These are phyloP conservation scores for Mustelus asterias DNA, from an alignment of 2,113 vertebrate genomes.

Conservation along the genomic window DNA sequence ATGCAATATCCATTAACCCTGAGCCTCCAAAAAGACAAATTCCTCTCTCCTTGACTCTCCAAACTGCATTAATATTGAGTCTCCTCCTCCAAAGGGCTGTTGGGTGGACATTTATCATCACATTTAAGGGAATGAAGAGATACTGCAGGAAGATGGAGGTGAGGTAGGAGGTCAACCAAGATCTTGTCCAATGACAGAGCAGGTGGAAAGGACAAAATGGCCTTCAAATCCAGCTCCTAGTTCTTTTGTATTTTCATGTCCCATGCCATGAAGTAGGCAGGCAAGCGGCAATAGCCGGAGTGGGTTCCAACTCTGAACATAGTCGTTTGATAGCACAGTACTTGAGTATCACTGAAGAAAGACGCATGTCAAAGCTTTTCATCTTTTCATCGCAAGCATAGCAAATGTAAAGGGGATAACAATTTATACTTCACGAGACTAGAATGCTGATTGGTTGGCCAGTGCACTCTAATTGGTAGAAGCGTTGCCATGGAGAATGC, in stretches of 20 bases:
- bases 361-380: too few relatives aligned
- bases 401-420: too few relatives aligned
- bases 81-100: neutral
- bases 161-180: neutral
- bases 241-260: neutral
- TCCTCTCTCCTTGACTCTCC: neutral
- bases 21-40: neutral
- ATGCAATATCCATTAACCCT: neutral
- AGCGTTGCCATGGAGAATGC: too few relatives aligned
- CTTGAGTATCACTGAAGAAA: too few relatives aligned
- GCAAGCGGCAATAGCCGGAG: neutral
- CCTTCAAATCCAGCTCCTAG: neutral
- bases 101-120: neutral
- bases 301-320: neutral
- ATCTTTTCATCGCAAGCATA: too few relatives aligned
- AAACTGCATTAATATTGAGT: neutral
- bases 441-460: too few relatives aligned
- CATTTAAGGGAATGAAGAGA: too few relatives aligned
- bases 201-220: neutral
- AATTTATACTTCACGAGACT: too few relatives aligned
- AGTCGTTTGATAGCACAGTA: too few relatives aligned
- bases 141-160: neutral
- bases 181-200: neutral
- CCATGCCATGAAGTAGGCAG: neutral
- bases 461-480: too few relatives aligned